phyloP scores from a whole-genome alignment of 1,140 invertebrate species.

The Penaeus japonicus region DNA sequence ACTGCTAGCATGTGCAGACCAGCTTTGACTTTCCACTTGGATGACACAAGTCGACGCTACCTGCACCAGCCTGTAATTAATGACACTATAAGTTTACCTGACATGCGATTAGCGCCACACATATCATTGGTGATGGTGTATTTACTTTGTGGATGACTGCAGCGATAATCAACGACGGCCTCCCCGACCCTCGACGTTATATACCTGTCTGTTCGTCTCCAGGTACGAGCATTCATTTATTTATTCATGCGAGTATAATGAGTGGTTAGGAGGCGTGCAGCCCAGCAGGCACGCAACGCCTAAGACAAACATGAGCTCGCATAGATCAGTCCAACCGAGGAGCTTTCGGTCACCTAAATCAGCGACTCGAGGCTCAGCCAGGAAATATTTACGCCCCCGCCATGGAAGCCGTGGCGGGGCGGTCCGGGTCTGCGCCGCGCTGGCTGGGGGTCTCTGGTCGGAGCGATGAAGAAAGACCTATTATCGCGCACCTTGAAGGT shows the following conservation, averaged over 20 bases:
- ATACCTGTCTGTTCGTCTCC: conserved; percentile 11
- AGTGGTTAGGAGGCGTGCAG: conserved; percentile 42
- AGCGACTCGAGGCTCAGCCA: neutral
- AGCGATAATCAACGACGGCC: conserved; percentile 1
- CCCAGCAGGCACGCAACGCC: conserved; percentile 32
- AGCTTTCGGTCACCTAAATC: neutral
- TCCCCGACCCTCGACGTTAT: neutral
- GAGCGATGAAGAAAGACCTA: conserved; percentile 24
- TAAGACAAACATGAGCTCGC: conserved; percentile 27
- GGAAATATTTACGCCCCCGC: too few relatives aligned
- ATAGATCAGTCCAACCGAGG: conserved; percentile 22
- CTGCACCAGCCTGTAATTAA: conserved; percentile 14
- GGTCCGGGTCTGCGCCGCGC: too few relatives aligned
- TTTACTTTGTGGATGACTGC: conserved; percentile 23
- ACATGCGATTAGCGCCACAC: conserved; percentile 33
- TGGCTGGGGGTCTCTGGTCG: neutral
- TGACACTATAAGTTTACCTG: conserved; percentile 19
- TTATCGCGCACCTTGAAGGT: conserved; percentile 17
- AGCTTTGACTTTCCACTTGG: neutral
- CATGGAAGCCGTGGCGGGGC: too few relatives aligned
- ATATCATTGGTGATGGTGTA: conserved; percentile 37
- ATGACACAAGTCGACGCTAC: conserved; percentile 20
- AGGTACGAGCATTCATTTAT: conserved; percentile 27
- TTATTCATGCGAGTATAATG: conserved; percentile 41
- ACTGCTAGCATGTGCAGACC: too few relatives aligned